Conservation (phyloP, 2,113 vertebrate species). For the Megaceryle torquata region DNA sequence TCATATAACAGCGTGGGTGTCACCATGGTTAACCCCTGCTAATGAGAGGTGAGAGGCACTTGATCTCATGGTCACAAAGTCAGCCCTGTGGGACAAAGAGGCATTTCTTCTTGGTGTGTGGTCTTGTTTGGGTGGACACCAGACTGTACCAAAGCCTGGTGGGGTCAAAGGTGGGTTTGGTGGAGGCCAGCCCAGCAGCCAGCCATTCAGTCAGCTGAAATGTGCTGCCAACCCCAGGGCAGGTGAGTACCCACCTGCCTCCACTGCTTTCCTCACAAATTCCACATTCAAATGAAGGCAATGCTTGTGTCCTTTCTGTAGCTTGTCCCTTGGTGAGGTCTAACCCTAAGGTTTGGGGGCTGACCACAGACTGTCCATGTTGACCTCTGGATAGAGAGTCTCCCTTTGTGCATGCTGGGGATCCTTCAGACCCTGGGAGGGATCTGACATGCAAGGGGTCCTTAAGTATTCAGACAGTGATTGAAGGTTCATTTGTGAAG, state of each 20-base stretch:
- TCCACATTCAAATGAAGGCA: not conserved
- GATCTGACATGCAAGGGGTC: fast-evolving
- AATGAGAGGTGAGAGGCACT: not conserved
- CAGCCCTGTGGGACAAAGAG: not conserved
- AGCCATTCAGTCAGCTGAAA: fast-evolving
- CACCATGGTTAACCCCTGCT: too few species aligned
- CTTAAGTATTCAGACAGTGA: not conserved
- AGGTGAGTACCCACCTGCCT: not conserved
- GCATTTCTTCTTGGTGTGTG: not conserved
- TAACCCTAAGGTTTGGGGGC: not conserved
- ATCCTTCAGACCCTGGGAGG: not conserved
- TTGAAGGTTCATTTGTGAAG: not conserved
- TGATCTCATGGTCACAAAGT: not conserved
- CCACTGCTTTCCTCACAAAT: not conserved
- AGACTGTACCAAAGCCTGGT: not conserved
- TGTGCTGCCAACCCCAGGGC: not conserved
- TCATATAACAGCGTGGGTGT: too few species aligned
- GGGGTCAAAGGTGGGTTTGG: not conserved
- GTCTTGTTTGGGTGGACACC: not conserved
- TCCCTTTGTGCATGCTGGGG: fast-evolving
- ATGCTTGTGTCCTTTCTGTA: not conserved
- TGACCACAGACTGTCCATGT: not conserved
- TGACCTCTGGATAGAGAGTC: not conserved
- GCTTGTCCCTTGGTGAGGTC: not conserved
- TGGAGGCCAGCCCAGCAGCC: not conserved